These are phyloP conservation scores for Pristionchus exspectatus DNA, from an alignment of 2,888 invertebrate species.

Conservation along the genomic window DNA sequence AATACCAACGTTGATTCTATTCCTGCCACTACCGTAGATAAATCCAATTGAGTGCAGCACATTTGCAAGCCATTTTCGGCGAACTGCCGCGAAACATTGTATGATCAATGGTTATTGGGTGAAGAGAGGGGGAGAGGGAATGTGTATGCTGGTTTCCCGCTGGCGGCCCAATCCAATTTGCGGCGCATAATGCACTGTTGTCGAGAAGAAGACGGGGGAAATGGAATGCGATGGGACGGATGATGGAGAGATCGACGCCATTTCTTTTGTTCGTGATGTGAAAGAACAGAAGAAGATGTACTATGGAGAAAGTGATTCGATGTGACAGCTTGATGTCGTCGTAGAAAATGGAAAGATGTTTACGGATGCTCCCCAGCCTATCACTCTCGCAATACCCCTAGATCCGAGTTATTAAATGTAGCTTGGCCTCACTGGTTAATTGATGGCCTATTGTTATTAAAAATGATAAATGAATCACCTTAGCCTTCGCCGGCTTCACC, in stretches of 20 bases:
- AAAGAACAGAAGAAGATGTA: not conserved
- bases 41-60: no score
- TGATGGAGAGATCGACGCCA: not conserved
- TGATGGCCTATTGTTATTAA: not conserved
- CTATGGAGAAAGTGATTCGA: not conserved
- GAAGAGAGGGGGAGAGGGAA: not conserved
- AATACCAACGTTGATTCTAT: not conserved
- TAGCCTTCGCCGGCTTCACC: constrained; percentile 46
- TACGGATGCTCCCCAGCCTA: no score
- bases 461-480: not conserved
- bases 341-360: not conserved
- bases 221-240: not conserved
- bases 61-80: not conserved
- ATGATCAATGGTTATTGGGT: constrained; percentile 32
- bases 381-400: no score
- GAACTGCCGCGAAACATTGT: not conserved
- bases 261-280: not conserved
- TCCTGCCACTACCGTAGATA: not conserved
- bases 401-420: no score
- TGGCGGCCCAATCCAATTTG: constrained; percentile 4
- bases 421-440: no score
- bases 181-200: constrained; percentile 40
- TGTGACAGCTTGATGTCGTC: not conserved
- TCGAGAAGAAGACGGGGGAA: not conserved
- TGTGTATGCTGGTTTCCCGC: not conserved